phyloP scores from a whole-genome alignment of 2,797 vertebrate species.

The Trichosurus vulpecula region DNA sequence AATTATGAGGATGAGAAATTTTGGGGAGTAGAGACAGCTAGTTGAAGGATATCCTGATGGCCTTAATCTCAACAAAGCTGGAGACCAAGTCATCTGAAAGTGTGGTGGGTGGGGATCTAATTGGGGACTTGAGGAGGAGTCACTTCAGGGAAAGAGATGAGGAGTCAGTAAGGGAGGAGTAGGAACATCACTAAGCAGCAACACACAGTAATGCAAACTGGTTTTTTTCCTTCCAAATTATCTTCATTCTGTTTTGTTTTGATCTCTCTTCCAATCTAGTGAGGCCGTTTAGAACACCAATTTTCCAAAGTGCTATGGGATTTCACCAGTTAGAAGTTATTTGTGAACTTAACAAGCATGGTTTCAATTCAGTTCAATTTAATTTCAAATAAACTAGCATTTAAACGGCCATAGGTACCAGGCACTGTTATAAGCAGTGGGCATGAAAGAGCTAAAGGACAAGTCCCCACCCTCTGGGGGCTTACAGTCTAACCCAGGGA shows the following conservation, averaged over 20 bases:
- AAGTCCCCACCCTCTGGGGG: background rate
- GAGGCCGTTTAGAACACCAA: constrained; percentile 5
- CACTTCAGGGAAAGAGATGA: background rate
- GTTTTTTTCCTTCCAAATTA: background rate
- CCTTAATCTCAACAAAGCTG: background rate
- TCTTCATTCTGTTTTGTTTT: constrained; percentile 4
- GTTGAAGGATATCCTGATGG: background rate
- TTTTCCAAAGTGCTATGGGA: constrained; percentile 28
- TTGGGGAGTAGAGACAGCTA: background rate
- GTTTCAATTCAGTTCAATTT: background rate
- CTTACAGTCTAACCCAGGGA: background rate
- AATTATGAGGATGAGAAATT: background rate
- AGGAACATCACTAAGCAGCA: background rate
- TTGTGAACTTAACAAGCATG: constrained; percentile 42
- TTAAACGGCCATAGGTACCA: background rate
- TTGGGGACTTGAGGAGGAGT: background rate
- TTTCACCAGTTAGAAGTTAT: constrained; percentile 26
- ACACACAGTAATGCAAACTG: background rate
- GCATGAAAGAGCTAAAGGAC: background rate
- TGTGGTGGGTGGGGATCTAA: background rate
- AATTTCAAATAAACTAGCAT: background rate
- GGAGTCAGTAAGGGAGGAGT: background rate
- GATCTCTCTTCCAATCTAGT: constrained; percentile 37
- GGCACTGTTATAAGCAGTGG: background rate
- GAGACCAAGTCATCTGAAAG: background rate